Base-by-base conservation (phyloP, 2,888 invertebrate species). In the Abrostola tripartita region DNA sequence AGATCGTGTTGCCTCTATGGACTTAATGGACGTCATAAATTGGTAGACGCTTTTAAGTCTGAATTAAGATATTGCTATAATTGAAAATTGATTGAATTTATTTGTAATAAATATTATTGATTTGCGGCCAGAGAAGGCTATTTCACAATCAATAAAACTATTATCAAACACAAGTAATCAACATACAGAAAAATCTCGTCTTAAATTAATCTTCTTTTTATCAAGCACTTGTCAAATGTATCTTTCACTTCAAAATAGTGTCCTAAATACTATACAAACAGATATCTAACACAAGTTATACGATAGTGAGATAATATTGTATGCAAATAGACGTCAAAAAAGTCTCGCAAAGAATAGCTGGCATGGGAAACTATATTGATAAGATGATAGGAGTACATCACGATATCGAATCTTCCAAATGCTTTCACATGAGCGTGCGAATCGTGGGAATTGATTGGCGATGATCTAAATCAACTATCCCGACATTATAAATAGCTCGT, bases 311-410 rank as follows among this genome's bases (percentile, higher is more conserved):
- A 79, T 81, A 85, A 85, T 85, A 82, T 82, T 78, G 77, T 81
- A 86, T 80, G 84, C 81, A 88, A 88, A 88, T 85, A 87, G 71
- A 79, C 76, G 75, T 75, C 79, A 74, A 82, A 81, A 84, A 86
- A 81, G 79, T 78, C 82, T 74, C 76, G 73, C 77, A 76, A 74
- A 84, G 85, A 87, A 86, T 82, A 80, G 77, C 81, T 80, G 83
- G 80, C 86, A 89, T 90, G 91, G 86, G 90, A 90, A 91, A 87
- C 84, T 68, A 70, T 83, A 81, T 76, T 79, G 90, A 92, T 92
- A 93, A 89, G 84, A 80, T 85, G 87, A 90, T 88, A 87, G 79
- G 68, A 78, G 76, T 76, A 76, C 75, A 65, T 82, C 85, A 85
- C 81, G 87, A 89, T 84, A 88, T 85, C 85, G 80, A 24, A 47